Conservation (phyloP, 2,888 invertebrate genomes). For the Rhamnusium bicolor region DNA sequence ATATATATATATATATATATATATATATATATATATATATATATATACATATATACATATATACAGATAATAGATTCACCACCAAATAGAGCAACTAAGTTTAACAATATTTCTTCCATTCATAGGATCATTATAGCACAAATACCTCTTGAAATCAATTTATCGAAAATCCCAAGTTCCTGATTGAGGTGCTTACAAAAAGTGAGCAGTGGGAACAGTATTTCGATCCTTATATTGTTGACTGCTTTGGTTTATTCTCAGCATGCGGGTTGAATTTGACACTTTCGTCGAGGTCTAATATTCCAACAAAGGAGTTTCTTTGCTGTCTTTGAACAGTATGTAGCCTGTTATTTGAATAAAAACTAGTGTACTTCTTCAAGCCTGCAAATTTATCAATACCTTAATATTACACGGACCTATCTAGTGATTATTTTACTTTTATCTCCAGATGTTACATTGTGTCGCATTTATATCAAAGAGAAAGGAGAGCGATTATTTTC, state of each 20-base stretch:
- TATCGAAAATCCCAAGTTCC: slow-evolving; percentile 43
- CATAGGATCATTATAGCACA: slow-evolving; percentile 38
- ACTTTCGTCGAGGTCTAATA: slow-evolving; percentile 51
- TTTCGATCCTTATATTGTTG: slow-evolving; percentile 39
- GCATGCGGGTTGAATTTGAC: slow-evolving; percentile 54
- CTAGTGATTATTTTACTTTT: no score
- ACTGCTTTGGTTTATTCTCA: slow-evolving; percentile 48
- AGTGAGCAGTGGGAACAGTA: slow-evolving; percentile 34
- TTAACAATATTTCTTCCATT: slow-evolving; percentile 38
- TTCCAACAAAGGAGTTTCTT: slow-evolving; percentile 37
- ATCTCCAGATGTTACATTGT: no score
- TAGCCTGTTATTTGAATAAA: slow-evolving; percentile 18
- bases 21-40: no score
- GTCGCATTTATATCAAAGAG: no score
- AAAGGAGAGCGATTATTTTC: no score
- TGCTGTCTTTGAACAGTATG: slow-evolving; percentile 20
- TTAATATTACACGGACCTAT: neutral
- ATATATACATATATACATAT: no score
- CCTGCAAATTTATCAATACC: slow-evolving; percentile 1
- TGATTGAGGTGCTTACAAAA: slow-evolving; percentile 41
- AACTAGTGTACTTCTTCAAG: neutral
- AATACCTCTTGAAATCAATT: slow-evolving; percentile 41
- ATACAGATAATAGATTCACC: slow-evolving; percentile 14
- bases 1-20: no score
- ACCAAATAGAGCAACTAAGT: slow-evolving; percentile 36